Conservation (phyloP, 2,113 vertebrate species). For the Entelurus aequoreus region DNA sequence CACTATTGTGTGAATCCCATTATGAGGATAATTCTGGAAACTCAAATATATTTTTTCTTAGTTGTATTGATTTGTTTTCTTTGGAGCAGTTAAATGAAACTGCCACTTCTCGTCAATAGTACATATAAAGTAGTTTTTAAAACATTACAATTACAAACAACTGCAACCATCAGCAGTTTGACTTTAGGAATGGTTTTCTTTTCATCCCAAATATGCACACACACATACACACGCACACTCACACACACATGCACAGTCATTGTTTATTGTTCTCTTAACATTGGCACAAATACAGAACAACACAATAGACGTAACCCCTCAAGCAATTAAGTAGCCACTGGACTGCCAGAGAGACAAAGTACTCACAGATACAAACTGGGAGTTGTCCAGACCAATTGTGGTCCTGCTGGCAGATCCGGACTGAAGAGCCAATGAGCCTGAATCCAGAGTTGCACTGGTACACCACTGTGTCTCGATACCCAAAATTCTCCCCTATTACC, state of each 20-base stretch:
- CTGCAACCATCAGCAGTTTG: not conserved
- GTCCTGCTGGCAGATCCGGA: conserved; percentile 93
- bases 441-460: conserved; percentile 96
- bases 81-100: conserved; percentile 3
- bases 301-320: not conserved
- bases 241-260: not conserved
- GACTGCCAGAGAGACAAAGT: conserved; percentile 16
- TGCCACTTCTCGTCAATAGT: not conserved
- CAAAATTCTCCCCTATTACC: conserved; percentile 95
- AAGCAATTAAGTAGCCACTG: not conserved
- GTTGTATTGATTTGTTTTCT: not conserved
- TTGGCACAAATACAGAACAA: not conserved
- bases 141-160: not conserved
- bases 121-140: not conserved
- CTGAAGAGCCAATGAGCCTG: conserved; percentile 91
- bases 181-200: no score
- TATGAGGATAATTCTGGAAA: conserved; percentile 4
- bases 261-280: not conserved
- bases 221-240: no score
- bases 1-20: conserved; percentile 23
- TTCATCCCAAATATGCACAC: no score
- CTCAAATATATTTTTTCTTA: not conserved
- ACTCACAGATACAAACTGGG: conserved; percentile 95
- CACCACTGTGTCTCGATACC: conserved; percentile 93
- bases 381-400: conserved; percentile 94